Conservation (phyloP, 2,888 invertebrate species). For the Molanna angustata region DNA sequence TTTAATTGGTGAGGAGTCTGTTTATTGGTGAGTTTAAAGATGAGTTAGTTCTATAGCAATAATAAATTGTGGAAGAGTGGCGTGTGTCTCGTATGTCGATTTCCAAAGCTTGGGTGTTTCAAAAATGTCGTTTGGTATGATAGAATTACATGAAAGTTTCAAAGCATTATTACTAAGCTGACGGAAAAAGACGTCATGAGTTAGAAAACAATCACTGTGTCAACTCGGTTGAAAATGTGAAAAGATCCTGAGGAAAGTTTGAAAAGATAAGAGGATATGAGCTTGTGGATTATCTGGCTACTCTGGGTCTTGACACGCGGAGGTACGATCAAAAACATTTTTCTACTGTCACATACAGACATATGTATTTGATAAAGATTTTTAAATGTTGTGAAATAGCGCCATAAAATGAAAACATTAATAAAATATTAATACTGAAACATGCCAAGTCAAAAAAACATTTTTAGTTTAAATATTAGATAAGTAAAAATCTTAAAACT, state of each 20-base stretch:
- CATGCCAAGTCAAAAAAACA: too few species aligned
- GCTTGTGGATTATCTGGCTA: constrained; percentile 21
- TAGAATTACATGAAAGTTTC: background rate
- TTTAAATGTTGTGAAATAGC: background rate
- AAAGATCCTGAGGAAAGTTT: constrained; percentile 23
- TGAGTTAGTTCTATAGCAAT: too few species aligned
- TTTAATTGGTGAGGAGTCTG: too few species aligned
- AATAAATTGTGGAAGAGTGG: too few species aligned
- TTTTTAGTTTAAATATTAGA: too few species aligned
- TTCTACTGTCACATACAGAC: background rate
- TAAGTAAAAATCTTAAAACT: too few species aligned
- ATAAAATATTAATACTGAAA: too few species aligned
- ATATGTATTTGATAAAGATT: background rate
- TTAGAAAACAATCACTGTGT: constrained; percentile 16
- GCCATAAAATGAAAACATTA: too few species aligned
- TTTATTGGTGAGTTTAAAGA: too few species aligned
- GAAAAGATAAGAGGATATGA: constrained; percentile 18
- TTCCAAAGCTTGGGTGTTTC: too few species aligned
- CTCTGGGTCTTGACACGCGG: background rate
- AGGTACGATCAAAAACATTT: background rate
- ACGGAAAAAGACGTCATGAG: constrained; percentile 10
- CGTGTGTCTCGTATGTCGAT: too few species aligned
- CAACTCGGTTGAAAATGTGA: constrained; percentile 18
- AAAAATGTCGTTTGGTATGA: too few species aligned
- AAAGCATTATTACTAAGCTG: constrained; percentile 10